Percentiles rank a stretch among this genome's conserved stretches.
Evolutionary conservation across 2,113 vertebrate species (phyloP).

Genomic region (Clarias macrocephalus): DNA sequence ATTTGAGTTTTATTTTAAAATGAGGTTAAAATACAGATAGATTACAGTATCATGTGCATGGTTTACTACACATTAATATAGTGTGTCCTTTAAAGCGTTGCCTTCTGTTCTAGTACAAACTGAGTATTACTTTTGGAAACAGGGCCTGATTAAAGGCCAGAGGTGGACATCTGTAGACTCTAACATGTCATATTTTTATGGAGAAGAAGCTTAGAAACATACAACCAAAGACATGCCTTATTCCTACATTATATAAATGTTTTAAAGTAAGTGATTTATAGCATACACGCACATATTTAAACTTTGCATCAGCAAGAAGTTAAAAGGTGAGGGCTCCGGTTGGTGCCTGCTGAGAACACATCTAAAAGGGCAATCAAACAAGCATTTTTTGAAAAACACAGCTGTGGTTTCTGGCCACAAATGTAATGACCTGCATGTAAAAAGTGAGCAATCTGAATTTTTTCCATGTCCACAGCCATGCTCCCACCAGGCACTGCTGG

Average conservation of each 20-base stretch:
- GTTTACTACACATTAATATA: not conserved
- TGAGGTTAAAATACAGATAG: not conserved
- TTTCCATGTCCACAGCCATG: not conserved
- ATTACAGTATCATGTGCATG: not conserved
- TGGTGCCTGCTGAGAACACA: constrained; percentile 23
- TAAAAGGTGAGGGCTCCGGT: constrained; percentile 21
- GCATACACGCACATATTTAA: not conserved
- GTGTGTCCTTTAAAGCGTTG: not conserved
- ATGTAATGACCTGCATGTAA: constrained; percentile 24
- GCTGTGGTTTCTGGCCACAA: not conserved
- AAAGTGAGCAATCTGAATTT: not conserved
- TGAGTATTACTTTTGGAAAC: not conserved
- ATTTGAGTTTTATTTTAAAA: not conserved
- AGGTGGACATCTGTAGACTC: not conserved
- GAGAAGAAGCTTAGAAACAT: not conserved
- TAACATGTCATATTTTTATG: not conserved
- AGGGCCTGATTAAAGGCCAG: not conserved
- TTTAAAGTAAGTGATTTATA: not conserved
- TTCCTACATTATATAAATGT: not conserved
- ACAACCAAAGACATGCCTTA: not conserved
- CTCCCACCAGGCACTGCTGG: not conserved
- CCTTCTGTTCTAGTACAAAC: not conserved
- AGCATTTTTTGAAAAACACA: constrained; percentile 23
- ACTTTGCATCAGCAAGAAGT: constrained; percentile 17
- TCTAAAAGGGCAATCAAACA: constrained; percentile 29